These are phyloP conservation scores for Trileptium ribeirensis DNA, from an alignment of 2,888 invertebrate genomes.

Conservation along the genomic window DNA sequence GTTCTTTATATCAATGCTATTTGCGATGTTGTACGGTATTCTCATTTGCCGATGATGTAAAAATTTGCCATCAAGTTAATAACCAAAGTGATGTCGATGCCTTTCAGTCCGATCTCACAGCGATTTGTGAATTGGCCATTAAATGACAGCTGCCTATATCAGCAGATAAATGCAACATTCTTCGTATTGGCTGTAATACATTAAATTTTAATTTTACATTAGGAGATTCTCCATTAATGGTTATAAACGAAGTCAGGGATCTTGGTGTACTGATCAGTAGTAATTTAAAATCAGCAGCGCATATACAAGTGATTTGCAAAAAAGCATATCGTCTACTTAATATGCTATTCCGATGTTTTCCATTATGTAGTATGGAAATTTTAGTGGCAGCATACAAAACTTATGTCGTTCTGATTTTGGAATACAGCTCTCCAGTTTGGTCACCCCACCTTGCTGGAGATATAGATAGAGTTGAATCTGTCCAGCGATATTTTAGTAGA, in stretches of 20 bases:
- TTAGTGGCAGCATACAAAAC: not conserved
- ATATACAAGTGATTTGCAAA: not conserved
- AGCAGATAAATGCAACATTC: not conserved
- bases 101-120: not conserved
- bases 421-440: constrained; percentile 6
- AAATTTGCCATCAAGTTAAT: not conserved
- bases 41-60: not conserved
- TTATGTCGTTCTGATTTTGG: constrained; percentile 10
- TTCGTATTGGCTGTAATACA: not conserved
- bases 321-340: not conserved
- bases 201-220: not conserved
- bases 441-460: not conserved
- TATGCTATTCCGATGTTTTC: not conserved
- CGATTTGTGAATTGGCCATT: not conserved
- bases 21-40: not conserved
- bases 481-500: constrained; percentile 7
- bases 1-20: not conserved
- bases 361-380: not conserved
- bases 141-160: not conserved
- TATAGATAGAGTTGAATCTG: not conserved
- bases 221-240: not conserved
- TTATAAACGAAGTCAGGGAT: not conserved
- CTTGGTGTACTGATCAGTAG: not conserved
- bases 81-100: not conserved
- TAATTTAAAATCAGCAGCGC: not conserved